Conservation (phyloP, 1,140 invertebrate genomes). For the Drosophila biarmipes region DNA sequence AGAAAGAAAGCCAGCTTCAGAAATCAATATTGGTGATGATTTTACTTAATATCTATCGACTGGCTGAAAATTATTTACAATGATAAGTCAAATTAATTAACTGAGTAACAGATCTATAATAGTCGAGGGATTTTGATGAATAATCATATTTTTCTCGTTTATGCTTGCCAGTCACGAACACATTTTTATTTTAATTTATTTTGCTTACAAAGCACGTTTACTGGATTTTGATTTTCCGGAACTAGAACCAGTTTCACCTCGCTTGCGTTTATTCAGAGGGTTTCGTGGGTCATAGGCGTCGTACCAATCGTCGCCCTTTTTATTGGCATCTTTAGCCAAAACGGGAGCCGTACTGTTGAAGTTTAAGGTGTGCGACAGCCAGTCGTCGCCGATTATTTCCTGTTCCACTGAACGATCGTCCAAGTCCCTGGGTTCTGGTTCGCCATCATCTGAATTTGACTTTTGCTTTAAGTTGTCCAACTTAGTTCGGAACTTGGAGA, state of each 20-base stretch:
- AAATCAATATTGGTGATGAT: too few relatives aligned
- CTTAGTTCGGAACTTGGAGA: constrained; percentile 94
- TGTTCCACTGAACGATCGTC: constrained; percentile 80
- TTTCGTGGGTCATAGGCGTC: constrained; percentile 98
- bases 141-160: too few relatives aligned
- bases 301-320: constrained; percentile 97
- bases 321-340: constrained; percentile 97
- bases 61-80: too few relatives aligned
- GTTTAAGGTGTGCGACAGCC: constrained; percentile 92
- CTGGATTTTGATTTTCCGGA: constrained; percentile 41
- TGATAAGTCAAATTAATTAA: too few relatives aligned
- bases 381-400: constrained; percentile 86
- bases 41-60: too few relatives aligned
- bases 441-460: constrained; percentile 70
- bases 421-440: constrained; percentile 17
- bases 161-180: neutral
- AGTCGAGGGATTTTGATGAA: too few relatives aligned
- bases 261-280: constrained; percentile 95
- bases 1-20: too few relatives aligned
- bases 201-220: constrained; percentile 18
- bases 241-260: constrained; percentile 86
- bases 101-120: too few relatives aligned
- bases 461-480: constrained; percentile 89
- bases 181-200: constrained; percentile 1
- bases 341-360: constrained; percentile 91